phyloP scores from a whole-genome alignment of 2,797 vertebrate genomes.

The Danio albolineatus region DNA sequence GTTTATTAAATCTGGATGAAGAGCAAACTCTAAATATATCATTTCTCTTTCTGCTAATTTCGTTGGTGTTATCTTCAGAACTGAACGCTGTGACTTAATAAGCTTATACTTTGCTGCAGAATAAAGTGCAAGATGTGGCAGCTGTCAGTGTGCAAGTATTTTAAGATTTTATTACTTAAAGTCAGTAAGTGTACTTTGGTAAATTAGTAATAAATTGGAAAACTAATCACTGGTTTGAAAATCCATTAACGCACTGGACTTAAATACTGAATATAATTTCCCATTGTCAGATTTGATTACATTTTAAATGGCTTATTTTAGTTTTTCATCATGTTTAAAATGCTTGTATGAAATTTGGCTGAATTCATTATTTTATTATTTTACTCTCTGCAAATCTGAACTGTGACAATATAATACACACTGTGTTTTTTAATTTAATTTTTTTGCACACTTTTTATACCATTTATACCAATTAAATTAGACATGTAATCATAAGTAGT shows the following conservation, averaged over 20 bases:
- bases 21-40: not conserved
- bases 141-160: not conserved
- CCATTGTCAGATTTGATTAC: not conserved
- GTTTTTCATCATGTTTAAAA: too few relatives aligned
- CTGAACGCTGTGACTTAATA: not conserved
- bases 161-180: not conserved
- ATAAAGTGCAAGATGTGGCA: not conserved
- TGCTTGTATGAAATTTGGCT: too few relatives aligned
- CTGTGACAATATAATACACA: not conserved
- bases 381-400: not conserved
- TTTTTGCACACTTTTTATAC: too few relatives aligned
- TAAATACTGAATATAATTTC: not conserved
- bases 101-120: not conserved
- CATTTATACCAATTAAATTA: too few relatives aligned
- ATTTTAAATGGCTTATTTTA: too few relatives aligned
- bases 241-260: not conserved
- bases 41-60: not conserved
- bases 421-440: too few relatives aligned
- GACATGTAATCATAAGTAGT: too few relatives aligned
- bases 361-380: too few relatives aligned
- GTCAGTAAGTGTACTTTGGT: too few relatives aligned
- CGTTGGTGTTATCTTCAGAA: not conserved
- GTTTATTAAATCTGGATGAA: constrained; percentile 4
- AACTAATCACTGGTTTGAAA: not conserved
- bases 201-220: too few relatives aligned